Evolutionary conservation across 2,113 vertebrate genomes (phyloP), one percentile per base, ranked within the genome.

Genomic region (Hippocampus mohnikei): DNA sequence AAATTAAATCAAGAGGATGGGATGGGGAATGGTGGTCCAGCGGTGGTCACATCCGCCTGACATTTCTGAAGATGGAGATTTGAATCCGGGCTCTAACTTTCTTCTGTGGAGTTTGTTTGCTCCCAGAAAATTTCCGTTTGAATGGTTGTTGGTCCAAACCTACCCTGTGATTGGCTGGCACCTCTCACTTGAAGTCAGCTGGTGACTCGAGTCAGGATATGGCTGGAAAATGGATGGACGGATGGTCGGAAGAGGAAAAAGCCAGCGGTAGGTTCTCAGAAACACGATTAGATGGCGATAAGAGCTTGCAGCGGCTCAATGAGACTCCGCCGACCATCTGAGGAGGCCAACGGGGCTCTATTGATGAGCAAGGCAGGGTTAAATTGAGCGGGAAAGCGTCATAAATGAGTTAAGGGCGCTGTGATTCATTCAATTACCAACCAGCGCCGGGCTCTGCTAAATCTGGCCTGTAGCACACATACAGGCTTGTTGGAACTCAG

Each of bases 361-460:
- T 89, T 88, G 90, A 89, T 87, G 88, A 86, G 85, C 74, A 73
- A 81, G 82, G 81, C 77, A 63, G 80, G 86, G 86, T 85, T 84
- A 81, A 89, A 89, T 89, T 86, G 87, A 91, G 87, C 86, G 72
- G 81, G 80, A 88, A 90, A 89, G 88, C 78, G 85, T 88, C 84
- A 86, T 90, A 90, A 91, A 83, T 84, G 81, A 88, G 87, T 91
- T 89, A 90, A 82, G 81, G 80, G 78, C 42, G 80, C 85, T 82
- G 84, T 59, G 66, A 89, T 83, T 90, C 86, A 91, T 91, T 88
- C 82, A 85, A 89, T 88, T 88, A 90, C 75, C 74, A 90, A 89
- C 84, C 82, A 90, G 85, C 72, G 82, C 85, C 77, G 79, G 81
- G 80, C 86, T 83, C 12, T 73, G 80, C 81, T 84, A 65, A 78